A percentile compares a stretch with the other conserved stretches of the same genome.
These are phyloP conservation scores for Lypha dubia DNA, from an alignment of 2,888 invertebrate genomes.

Conservation along the genomic window DNA sequence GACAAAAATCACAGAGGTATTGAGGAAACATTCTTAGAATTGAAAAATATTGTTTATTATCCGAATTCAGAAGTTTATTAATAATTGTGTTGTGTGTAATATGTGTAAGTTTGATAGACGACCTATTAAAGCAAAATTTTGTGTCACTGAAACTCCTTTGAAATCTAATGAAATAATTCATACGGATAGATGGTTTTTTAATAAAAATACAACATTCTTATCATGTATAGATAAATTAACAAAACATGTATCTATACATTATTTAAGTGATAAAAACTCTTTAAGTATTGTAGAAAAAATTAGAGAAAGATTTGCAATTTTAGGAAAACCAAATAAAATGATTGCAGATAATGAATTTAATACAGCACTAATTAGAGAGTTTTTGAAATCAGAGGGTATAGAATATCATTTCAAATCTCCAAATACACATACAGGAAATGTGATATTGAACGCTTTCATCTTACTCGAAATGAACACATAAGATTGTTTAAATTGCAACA, in stretches of 20 bases:
- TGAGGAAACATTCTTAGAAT: too few species aligned
- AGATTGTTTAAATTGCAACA: slow-evolving; percentile 58
- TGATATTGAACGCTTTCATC: slow-evolving; percentile 56
- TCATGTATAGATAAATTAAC: neutral
- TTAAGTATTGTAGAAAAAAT: slow-evolving; percentile 12
- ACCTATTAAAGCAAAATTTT: neutral
- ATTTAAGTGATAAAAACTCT: slow-evolving; percentile 6
- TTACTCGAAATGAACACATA: slow-evolving; percentile 61
- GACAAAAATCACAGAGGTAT: slow-evolving; percentile 40
- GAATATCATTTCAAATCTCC: slow-evolving; percentile 27
- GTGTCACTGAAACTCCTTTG: slow-evolving; percentile 58
- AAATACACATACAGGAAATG: too few species aligned
- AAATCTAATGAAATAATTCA: slow-evolving; percentile 27
- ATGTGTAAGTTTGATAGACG: too few species aligned
- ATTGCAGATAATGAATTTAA: too few species aligned
- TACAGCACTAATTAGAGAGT: slow-evolving; percentile 6
- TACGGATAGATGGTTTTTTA: slow-evolving; percentile 16
- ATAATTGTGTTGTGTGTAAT: neutral
- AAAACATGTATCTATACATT: neutral
- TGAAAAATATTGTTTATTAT: neutral
- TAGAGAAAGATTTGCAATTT: neutral
- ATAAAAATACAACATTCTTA: slow-evolving; percentile 2
- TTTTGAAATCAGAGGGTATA: slow-evolving; percentile 1
- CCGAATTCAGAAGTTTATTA: neutral
- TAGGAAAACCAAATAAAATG: slow-evolving; percentile 3